Base-by-base conservation (phyloP, 2,888 invertebrate species). In the Diarsia brunnea region DNA sequence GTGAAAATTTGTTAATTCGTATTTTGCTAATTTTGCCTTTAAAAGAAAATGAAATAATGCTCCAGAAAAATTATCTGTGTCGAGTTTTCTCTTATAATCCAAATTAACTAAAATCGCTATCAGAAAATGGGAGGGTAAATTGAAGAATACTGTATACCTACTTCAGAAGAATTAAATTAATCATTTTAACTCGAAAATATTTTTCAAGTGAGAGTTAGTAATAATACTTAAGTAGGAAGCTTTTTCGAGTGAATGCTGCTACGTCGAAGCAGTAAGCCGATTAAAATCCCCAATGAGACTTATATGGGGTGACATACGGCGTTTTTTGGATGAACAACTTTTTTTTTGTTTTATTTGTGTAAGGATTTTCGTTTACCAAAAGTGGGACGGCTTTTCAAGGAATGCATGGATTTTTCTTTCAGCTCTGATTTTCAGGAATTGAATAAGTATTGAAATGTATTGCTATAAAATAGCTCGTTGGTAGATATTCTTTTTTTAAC, bases 251-350 rank as follows among this genome's bases (percentile, higher is more conserved):
- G 92, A 91, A 91, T 92, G 92, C 91, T 88, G 84, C 90, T 90
- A 90, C 90, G 91, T 87, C 85, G 89, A 90, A 91, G 90, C 92
- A 87, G 91, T 95, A 95, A 96, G 95, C 94, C 93, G 96, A 95
- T 95, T 95, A 95, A 94, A 93, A 93, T 91, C 90, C 92, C 92
- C 90, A 89, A 92, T 92, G 93, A 92, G 93, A 92, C 92, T 92
- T 93, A 90, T 87, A 87, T 83, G 84, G 60, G 69, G 63, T 69
- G 78, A 90, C 87, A 87, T 69, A 92, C 84, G 75, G 79, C 12
- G 16, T 11, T 8, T 69, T 72, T 64, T 66, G 69, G 67, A 45
- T 43, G 27, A 19, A 66, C 14, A 84, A 55, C 77, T 3, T 63
- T 63, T 24, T n/a, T 51, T 49, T 69, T 49, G 14, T 47, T 64